Evolutionary conservation across 30 jellyfish, hydroid and myxozoan species (phyloP), one percentile per base, ranked within the genome.

Genomic region (Turritopsis dohrnii): DNA sequence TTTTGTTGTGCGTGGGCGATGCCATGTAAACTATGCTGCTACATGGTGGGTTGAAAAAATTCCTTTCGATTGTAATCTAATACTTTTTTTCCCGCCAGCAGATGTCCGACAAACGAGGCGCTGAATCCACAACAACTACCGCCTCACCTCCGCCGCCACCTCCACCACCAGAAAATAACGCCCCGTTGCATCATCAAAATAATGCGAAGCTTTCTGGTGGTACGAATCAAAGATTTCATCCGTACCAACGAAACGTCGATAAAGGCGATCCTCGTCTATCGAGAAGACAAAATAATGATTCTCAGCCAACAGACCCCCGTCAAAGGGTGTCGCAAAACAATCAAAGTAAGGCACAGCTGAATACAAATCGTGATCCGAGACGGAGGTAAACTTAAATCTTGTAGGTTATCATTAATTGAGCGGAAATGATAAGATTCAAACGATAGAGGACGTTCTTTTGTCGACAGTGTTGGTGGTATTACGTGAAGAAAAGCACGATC

Each of bases 141-240:
- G 17, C 28, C 28, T 53, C 71, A 29, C 85, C 85, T 7, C 85
- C 85, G 28, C 85, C 85, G 53, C 85, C 85, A 28, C 85, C 85
- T 3, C 85, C 85, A 16, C 85, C 85, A n/a, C 85, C 85, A 21
- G 66, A 53, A 19, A 22, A 22, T 16, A 66, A 52, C 1, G 23
- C 85, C 9, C n/a, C 71, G 26, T 27, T 69, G 31, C 77, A 69
- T 1, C 77, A 23, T 9, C 30, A 23, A 23, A 69, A 27, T 27
- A 69, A 27, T 69, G 19, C 28, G 31, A 77, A 77, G 71, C 23
- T 53, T 16, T 18, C 31, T 16, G 31, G 60, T 3, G 1, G 71
- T 52, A 29, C 71, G 5, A 28, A 54, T 1, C 73, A 23, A 0
- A 77, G 85, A 52, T 77, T 77, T 77, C 66, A 53, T n/a, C 85